Conservation (phyloP, 2,797 vertebrate genomes). For the Chloroceryle inda region DNA sequence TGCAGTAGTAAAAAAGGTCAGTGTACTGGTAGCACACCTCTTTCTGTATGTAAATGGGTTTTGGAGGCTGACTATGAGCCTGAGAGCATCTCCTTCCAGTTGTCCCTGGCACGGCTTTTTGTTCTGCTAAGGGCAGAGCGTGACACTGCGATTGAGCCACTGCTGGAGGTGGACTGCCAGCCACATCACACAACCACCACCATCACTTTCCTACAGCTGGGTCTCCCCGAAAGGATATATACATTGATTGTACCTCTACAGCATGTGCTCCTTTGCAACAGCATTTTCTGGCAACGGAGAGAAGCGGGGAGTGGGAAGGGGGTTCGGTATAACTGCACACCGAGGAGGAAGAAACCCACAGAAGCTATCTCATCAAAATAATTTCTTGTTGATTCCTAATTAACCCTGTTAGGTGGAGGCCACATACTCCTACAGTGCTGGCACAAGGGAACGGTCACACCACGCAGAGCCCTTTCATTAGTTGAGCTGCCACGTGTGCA, state of each 20-base stretch:
- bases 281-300: neutral
- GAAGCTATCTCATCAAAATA: neutral
- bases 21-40: neutral
- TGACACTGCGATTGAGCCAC: accelerated
- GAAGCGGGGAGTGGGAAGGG: neutral
- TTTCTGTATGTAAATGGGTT: neutral
- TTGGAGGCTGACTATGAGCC: neutral
- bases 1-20: neutral
- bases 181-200: too few relatives aligned
- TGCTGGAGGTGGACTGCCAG: neutral
- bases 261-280: neutral
- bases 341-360: neutral
- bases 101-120: neutral
- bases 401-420: neutral
- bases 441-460: neutral
- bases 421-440: neutral
- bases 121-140: neutral
- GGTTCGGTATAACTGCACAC: neutral
- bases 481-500: accelerated
- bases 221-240: neutral
- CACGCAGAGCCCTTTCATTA: neutral
- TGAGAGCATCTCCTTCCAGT: neutral
- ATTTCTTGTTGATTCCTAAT: neutral
- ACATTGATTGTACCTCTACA: neutral
- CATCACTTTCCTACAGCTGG: neutral